Evolutionary conservation across 2,113 vertebrate species (phyloP), one percentile per base, ranked within the genome.

Genomic region (Sylvia atricapilla): DNA sequence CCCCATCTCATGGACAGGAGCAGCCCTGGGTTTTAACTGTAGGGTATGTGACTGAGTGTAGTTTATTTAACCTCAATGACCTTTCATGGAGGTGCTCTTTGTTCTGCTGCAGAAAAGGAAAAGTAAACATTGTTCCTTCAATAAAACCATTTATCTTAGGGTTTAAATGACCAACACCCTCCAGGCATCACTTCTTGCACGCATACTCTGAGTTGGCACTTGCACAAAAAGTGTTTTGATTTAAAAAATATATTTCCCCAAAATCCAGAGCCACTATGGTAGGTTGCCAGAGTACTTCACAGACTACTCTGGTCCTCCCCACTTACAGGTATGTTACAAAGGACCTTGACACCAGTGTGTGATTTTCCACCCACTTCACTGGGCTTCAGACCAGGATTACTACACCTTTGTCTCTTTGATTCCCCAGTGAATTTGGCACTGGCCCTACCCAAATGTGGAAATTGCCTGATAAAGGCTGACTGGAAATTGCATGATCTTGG

Each of bases 21-120:
- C 49, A 89, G 10, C 37, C 25, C 72, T 41, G 64, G 63, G 9
- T 37, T 93, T 67, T 85, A 81, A 66, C 87, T 67, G 64, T n/a
- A 44, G 79, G 27, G 77, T 94, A 55, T 94, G 95, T 93, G 53
- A 93, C 83, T 84, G 79, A 90, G 85, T 80, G n/a, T 63, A 69
- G 77, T 94, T 97, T 80, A 88, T 95, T 94, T 97, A 97, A 95
- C 89, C 90, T 95, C 53, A 2, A 28, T 72, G 84, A 94, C 83
- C 92, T 91, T 87, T 91, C 52, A 72, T 72, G 69, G 85, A 87
- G 77, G 83, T 92, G 58, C 47, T 85, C 70, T 82, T 25, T 89
- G 80, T 91, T 80, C 62, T 80, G 70, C 66, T 82, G 84, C 81
- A 93, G 59, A n/a, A 59, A 81, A 80, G 56, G 83, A 78, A 96